Evolutionary conservation across 2,797 vertebrate genomes (phyloP).

Genomic region (Chaenodraco wilsoni): DNA sequence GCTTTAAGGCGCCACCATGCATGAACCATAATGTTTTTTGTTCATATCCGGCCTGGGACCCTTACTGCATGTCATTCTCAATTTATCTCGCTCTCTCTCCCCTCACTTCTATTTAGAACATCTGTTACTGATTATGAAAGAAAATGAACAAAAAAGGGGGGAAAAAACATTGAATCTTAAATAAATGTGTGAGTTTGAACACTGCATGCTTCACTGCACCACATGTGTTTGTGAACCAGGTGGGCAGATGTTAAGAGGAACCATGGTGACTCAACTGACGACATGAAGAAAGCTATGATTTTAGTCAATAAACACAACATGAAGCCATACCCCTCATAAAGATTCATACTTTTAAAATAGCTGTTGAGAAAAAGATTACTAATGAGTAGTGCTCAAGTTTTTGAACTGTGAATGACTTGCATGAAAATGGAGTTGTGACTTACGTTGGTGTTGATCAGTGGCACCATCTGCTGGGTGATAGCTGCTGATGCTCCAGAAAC

Average conservation of each 20-base stretch:
- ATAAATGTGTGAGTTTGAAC: constrained; percentile 1
- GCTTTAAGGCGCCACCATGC: constrained; percentile 28
- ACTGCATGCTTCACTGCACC: not conserved
- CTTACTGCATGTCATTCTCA: constrained; percentile 10
- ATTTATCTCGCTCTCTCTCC: not conserved
- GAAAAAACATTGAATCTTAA: not conserved
- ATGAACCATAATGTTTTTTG: constrained; percentile 38
- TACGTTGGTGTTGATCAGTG: constrained; percentile 39
- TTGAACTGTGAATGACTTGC: constrained; percentile 50
- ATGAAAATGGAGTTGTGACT: constrained; percentile 18
- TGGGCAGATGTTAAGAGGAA: constrained; percentile 5
- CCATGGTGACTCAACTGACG: not conserved
- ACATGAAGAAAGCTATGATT: not conserved
- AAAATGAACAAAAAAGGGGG: not conserved
- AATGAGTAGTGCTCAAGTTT: constrained; percentile 19
- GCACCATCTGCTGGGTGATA: constrained; percentile 74
- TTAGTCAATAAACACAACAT: not conserved
- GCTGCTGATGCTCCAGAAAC: constrained; percentile 16
- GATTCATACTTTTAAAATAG: not conserved
- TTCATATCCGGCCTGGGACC: constrained; percentile 14
- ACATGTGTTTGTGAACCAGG: constrained; percentile 6
- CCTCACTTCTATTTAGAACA: not conserved
- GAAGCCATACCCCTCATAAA: not conserved
- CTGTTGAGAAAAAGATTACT: constrained; percentile 1
- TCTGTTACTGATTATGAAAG: not conserved